These are phyloP conservation scores for Drosophila lacteicornis DNA, from an alignment of 1,140 invertebrate genomes.

Conservation along the genomic window DNA sequence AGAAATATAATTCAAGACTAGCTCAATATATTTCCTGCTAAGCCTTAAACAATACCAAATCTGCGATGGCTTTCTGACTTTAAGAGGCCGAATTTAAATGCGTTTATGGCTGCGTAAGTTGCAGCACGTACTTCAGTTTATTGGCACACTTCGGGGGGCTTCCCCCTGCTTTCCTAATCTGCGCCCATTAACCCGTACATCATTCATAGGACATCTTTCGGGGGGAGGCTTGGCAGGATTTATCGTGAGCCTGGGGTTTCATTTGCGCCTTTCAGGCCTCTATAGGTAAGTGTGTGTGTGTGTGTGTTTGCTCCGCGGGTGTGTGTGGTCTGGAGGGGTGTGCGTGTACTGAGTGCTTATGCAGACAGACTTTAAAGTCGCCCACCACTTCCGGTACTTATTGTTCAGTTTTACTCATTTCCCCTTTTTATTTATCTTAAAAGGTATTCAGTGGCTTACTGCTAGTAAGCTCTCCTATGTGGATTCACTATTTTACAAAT, in stretches of 20 bases:
- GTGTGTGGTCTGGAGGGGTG: not conserved
- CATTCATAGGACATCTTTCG: constrained; percentile 27
- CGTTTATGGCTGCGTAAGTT: constrained; percentile 15
- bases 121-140: constrained; percentile 27
- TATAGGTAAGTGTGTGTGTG: constrained; percentile 7
- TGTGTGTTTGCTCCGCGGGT: constrained; percentile 1
- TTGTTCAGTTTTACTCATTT: constrained; percentile 2
- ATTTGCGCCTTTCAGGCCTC: constrained; percentile 52
- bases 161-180: constrained; percentile 11
- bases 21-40: not conserved
- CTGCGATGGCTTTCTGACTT: not conserved
- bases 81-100: constrained; percentile 1
- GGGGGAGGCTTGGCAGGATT: constrained; percentile 30
- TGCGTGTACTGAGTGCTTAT: constrained; percentile 45
- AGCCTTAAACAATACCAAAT: not conserved
- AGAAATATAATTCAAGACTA: not conserved
- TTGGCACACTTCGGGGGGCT: constrained; percentile 1
- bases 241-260: constrained; percentile 63
- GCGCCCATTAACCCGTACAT: constrained; percentile 27
- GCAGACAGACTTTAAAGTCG: constrained; percentile 59
- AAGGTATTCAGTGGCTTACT: not conserved
- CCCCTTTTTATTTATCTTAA: too few relatives aligned
- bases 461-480: not conserved
- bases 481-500: too few relatives aligned
- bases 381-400: constrained; percentile 10